These are phyloP conservation scores for Rhogogaster chlorosoma DNA, from an alignment of 2,888 invertebrate species.

Conservation along the genomic window DNA sequence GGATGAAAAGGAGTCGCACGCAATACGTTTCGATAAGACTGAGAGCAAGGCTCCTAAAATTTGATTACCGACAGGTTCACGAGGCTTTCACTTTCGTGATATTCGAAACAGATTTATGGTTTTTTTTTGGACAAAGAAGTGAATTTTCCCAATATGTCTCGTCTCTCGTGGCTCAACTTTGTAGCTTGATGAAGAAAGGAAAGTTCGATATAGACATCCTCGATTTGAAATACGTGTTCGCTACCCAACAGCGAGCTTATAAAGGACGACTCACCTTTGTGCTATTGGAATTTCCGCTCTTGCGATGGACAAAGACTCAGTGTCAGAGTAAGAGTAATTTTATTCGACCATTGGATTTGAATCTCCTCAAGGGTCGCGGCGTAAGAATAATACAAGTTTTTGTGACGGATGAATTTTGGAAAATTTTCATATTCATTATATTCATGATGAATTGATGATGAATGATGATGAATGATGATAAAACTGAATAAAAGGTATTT, in stretches of 20 bases:
- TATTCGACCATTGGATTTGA: neutral
- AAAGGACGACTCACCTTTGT: slow-evolving; percentile 64
- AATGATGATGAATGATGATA: too few relatives aligned
- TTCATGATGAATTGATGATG: neutral
- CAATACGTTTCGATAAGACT: neutral
- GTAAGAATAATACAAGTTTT: neutral
- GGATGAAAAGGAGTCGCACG: neutral
- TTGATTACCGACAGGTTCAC: neutral
- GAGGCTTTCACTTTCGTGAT: neutral
- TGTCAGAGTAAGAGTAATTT: neutral
- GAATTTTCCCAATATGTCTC: neutral
- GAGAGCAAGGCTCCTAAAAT: neutral
- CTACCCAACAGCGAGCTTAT: slow-evolving; percentile 62
- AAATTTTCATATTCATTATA: too few relatives aligned
- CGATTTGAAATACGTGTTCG: slow-evolving; percentile 57
- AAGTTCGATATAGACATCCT: slow-evolving; percentile 20
- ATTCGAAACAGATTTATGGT: slow-evolving; percentile 10
- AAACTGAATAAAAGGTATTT: neutral
- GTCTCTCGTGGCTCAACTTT: slow-evolving; percentile 14
- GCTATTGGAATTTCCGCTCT: slow-evolving; percentile 63
- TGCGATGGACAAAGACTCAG: slow-evolving; percentile 43
- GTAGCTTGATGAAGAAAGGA: slow-evolving; percentile 24
- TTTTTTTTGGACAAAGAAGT: neutral
- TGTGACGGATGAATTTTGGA: neutral
- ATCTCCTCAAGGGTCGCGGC: neutral